phyloP scores from a whole-genome alignment of 1,140 invertebrate species.

The Drosophila lini region DNA sequence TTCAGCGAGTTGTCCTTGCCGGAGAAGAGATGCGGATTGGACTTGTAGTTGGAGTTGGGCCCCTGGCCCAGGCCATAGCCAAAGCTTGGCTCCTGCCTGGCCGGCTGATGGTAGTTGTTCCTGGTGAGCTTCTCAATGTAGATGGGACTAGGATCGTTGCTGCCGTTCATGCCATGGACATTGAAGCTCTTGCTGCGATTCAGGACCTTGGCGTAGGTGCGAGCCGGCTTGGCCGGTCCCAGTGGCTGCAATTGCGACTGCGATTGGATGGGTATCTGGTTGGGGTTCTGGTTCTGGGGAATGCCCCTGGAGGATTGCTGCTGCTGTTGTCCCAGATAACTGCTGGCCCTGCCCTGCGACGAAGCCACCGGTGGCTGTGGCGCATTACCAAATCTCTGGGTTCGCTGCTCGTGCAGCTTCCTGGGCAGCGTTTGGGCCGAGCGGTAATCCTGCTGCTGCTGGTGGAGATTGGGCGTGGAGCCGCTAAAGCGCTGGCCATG shows the following conservation, averaged over 20 bases:
- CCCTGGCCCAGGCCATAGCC: conserved; percentile 41
- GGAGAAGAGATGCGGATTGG: conserved; percentile 90
- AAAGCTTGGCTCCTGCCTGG: background rate
- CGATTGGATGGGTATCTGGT: background rate
- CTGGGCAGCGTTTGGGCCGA: conserved; percentile 91
- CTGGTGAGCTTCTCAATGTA: conserved; percentile 82
- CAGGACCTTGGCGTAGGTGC: conserved; percentile 89
- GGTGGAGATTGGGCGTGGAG: conserved; percentile 77
- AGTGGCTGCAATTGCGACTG: conserved; percentile 1
- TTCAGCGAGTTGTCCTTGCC: conserved; percentile 86
- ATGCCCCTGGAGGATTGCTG: conserved; percentile 1
- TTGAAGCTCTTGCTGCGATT: conserved; percentile 94
- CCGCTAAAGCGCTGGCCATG: conserved; percentile 87
- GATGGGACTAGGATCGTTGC: conserved; percentile 84
- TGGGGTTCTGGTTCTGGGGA: background rate
- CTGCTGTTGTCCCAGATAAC: conserved; percentile 85
- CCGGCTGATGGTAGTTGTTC: conserved; percentile 63
- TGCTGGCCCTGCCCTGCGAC: conserved; percentile 27
- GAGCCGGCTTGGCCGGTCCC: conserved; percentile 89
- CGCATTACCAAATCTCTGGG: conserved; percentile 24
- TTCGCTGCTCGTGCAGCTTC: conserved; percentile 86
- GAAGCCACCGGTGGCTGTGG: background rate
- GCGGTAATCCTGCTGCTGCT: conserved; percentile 86
- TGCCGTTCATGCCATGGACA: conserved; percentile 87
- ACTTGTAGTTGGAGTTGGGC: conserved; percentile 86